These are phyloP conservation scores for Caenorhabditis virilis DNA, from an alignment of 2,888 invertebrate genomes.

Conservation along the genomic window DNA sequence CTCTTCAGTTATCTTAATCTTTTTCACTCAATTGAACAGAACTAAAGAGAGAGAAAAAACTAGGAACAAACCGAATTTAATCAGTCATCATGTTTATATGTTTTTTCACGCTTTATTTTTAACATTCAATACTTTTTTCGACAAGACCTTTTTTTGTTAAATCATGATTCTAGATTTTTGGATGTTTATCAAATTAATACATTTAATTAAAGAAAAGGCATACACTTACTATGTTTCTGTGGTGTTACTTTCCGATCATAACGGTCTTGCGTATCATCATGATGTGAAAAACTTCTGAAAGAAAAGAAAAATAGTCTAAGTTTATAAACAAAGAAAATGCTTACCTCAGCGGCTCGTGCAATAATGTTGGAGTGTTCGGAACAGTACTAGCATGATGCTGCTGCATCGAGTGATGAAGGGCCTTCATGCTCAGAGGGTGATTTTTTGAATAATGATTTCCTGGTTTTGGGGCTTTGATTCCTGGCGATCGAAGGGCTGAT, in stretches of 20 bases:
- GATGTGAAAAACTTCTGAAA: constrained; percentile 22
- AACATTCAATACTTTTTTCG: background rate
- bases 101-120: background rate
- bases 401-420: constrained; percentile 12
- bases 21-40: background rate
- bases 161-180: background rate
- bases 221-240: constrained; percentile 22
- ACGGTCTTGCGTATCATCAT: constrained; percentile 5
- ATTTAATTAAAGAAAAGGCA: background rate
- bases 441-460: constrained; percentile 33
- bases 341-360: constrained; percentile 25
- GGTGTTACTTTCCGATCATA: constrained; percentile 15
- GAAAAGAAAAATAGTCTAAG: too few species aligned
- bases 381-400: constrained; percentile 25
- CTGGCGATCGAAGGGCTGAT: constrained; percentile 64
- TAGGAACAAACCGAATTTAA: background rate
- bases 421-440: constrained; percentile 13
- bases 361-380: constrained; percentile 21
- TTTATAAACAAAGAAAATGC: background rate
- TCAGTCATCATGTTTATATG: too few species aligned
- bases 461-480: constrained; percentile 63
- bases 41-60: background rate
- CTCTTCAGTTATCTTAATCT: background rate
- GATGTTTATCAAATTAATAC: background rate
- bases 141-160: background rate